Evolutionary conservation across 1,140 invertebrate genomes (phyloP).

Genomic region (Homalodisca vitripennis): DNA sequence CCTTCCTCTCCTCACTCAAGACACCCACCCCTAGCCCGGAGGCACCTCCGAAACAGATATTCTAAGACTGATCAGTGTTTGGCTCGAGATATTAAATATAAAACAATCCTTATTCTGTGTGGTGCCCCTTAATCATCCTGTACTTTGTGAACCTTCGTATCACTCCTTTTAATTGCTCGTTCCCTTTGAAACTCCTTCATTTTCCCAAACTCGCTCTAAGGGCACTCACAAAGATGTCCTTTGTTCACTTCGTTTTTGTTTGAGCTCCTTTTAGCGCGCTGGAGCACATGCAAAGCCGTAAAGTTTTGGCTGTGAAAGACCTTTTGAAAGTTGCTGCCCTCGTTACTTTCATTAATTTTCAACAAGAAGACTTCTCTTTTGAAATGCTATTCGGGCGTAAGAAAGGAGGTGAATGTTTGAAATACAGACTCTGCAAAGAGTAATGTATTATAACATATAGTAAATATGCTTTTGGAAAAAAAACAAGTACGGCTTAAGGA

Average conservation of each 20-base stretch:
- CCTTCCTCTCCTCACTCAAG: conserved; percentile 1
- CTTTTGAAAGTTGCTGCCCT: conserved; percentile 5
- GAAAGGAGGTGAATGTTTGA: no score
- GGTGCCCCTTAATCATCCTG: conserved; percentile 13
- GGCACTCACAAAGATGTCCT: neutral
- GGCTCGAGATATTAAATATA: conserved; percentile 22
- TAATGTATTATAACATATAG: no score
- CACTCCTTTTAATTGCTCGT: conserved; percentile 12
- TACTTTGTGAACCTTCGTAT: conserved; percentile 10
- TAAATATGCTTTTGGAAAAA: no score
- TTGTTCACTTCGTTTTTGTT: conserved; percentile 8
- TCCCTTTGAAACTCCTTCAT: conserved; percentile 10
- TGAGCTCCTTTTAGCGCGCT: neutral
- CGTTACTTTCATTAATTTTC: conserved; percentile 13
- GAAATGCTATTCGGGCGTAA: no score
- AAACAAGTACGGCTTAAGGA: no score
- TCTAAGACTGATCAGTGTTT: conserved; percentile 23
- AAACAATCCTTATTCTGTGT: conserved; percentile 20
- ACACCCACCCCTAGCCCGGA: neutral
- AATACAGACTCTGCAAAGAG: no score
- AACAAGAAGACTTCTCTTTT: neutral
- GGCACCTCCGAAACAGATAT: conserved; percentile 2
- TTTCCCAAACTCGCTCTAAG: neutral
- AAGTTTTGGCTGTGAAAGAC: conserved; percentile 6
- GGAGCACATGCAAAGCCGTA: conserved; percentile 9